Conservation (phyloP, 2,888 invertebrate species). For the Dorcus parallelipipedus region DNA sequence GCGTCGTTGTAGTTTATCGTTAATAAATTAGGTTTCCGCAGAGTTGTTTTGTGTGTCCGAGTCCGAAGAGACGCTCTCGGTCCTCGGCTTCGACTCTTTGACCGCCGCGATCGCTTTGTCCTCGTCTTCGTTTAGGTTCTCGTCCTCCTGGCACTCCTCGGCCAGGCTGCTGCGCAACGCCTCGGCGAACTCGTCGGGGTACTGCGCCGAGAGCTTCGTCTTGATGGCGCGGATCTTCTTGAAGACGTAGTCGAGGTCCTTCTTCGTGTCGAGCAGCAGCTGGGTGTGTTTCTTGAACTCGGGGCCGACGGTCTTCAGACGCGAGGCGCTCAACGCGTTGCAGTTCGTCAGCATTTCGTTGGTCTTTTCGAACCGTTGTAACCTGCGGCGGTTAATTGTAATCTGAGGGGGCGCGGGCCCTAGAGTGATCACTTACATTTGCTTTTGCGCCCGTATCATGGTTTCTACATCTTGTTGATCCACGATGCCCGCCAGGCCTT, state of each 20-base stretch:
- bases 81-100: neutral
- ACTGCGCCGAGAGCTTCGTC: constrained; percentile 68
- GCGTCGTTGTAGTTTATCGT: constrained; percentile 35
- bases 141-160: constrained; percentile 45
- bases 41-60: neutral
- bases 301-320: constrained; percentile 78
- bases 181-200: constrained; percentile 64
- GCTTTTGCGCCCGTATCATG: constrained; percentile 87
- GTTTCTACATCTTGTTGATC: constrained; percentile 88
- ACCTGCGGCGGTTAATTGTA: constrained; percentile 53
- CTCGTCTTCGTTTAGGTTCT: constrained; percentile 18
- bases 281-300: constrained; percentile 92
- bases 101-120: neutral
- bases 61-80: neutral
- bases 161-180: constrained; percentile 50
- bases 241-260: constrained; percentile 92
- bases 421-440: constrained; percentile 64
- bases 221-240: constrained; percentile 84
- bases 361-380: constrained; percentile 96
- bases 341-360: constrained; percentile 99
- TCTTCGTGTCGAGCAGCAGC: constrained; percentile 85
- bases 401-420: too few relatives aligned
- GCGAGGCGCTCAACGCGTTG: constrained; percentile 85
- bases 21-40: neutral
- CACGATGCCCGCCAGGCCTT: constrained; percentile 86